Evolutionary conservation across 2,797 vertebrate species (phyloP).

Genomic region (Nannoperca obscura): DNA sequence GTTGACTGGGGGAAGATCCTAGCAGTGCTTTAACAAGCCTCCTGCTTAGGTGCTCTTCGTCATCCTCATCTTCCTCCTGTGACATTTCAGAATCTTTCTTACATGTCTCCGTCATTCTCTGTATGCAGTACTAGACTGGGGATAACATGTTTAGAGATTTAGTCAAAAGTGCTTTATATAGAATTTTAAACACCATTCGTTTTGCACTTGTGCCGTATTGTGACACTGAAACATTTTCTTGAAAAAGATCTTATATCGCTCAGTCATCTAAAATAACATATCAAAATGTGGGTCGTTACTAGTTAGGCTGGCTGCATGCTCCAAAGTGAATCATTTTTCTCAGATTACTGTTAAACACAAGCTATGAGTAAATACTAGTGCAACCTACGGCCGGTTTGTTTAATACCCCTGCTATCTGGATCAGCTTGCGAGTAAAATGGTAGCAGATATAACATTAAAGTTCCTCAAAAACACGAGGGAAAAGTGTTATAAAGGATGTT

Average conservation of each 20-base stretch:
- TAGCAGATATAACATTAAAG: not conserved
- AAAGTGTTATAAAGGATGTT: not conserved
- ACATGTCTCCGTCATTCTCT: constrained; percentile 40
- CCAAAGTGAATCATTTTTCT: constrained; percentile 8
- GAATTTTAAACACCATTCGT: not conserved
- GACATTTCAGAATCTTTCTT: constrained; percentile 72
- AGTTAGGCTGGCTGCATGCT: not conserved
- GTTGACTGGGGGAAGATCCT: constrained; percentile 80
- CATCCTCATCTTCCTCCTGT: constrained; percentile 76
- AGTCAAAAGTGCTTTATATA: constrained; percentile 20
- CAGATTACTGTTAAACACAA: not conserved
- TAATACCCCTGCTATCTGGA: constrained; percentile 3
- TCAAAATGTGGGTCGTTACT: not conserved
- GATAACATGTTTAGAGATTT: constrained; percentile 39
- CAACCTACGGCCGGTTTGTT: not conserved
- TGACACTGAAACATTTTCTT: not conserved
- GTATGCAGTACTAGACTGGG: constrained; percentile 27
- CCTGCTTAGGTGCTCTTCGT: constrained; percentile 78
- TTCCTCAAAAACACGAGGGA: not conserved
- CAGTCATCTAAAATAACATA: not conserved
- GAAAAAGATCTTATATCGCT: not conserved
- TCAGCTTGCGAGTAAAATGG: not conserved
- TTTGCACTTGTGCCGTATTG: not conserved
- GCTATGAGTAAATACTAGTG: not conserved
- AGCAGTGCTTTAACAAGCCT: constrained; percentile 81